These are phyloP conservation scores for Taurulus bubalis DNA, from an alignment of 2,113 vertebrate genomes.

Conservation along the genomic window DNA sequence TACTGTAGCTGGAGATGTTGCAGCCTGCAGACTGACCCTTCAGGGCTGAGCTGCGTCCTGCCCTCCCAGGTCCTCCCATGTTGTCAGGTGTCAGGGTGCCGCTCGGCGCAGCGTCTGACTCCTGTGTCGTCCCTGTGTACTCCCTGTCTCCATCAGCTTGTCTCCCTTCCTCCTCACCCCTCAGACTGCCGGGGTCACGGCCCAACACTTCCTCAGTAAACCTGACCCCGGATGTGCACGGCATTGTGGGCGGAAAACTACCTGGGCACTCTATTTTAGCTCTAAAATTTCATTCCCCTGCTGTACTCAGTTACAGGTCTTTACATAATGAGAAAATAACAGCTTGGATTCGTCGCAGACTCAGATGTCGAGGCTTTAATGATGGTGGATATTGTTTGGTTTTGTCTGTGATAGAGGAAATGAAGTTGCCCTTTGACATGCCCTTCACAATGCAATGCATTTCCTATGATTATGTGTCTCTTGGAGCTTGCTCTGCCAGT, in stretches of 20 bases:
- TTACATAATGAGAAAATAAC: conserved; percentile 34
- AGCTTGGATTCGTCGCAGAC: conserved; percentile 41
- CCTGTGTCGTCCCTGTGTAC: conserved; percentile 80
- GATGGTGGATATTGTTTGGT: conserved; percentile 44
- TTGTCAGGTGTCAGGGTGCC: conserved; percentile 69
- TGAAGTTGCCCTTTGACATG: conserved; percentile 80
- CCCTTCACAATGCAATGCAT: conserved; percentile 88
- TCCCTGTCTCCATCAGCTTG: conserved; percentile 92
- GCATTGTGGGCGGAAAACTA: conserved; percentile 89
- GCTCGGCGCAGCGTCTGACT: conserved; percentile 59
- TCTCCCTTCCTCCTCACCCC: conserved; percentile 91
- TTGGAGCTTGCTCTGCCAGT: conserved; percentile 78
- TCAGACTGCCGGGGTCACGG: conserved; percentile 84
- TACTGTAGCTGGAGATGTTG: conserved; percentile 45
- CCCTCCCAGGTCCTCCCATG: conserved; percentile 68
- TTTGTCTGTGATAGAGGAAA: conserved; percentile 48
- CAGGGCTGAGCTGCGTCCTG: conserved; percentile 65
- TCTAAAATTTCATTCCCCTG: conserved; percentile 26
- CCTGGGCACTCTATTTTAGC: conserved; percentile 81
- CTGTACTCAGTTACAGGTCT: conserved; percentile 38
- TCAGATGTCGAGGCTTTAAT: conserved; percentile 20
- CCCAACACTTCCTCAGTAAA: conserved; percentile 63
- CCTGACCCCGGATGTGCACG: conserved; percentile 83
- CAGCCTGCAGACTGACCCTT: conserved; percentile 44
- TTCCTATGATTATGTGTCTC: conserved; percentile 80